Conservation (phyloP, 2,888 invertebrate genomes). For the Atherix ibis region DNA sequence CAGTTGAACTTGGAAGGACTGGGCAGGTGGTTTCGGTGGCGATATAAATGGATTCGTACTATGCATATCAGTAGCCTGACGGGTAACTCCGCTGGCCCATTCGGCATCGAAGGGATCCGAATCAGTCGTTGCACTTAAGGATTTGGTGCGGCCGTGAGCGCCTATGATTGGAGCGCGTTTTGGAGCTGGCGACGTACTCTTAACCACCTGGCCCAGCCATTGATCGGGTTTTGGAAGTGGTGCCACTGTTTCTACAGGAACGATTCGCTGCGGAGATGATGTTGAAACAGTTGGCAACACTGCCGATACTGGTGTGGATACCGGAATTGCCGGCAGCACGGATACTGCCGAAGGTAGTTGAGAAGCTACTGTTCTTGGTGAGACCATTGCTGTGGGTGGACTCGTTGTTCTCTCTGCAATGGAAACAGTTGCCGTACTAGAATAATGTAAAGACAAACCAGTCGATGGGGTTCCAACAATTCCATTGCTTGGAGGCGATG, state of each 20-base stretch:
- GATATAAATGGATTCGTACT: slow-evolving; percentile 34
- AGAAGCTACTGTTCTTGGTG: slow-evolving; percentile 44
- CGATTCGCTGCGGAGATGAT: slow-evolving; percentile 16
- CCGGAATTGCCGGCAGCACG: slow-evolving; percentile 25
- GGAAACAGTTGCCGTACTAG: slow-evolving; percentile 14
- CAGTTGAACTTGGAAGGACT: slow-evolving; percentile 34
- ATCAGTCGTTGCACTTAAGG: slow-evolving; percentile 36
- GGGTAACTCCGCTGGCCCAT: slow-evolving; percentile 54
- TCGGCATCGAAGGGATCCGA: slow-evolving; percentile 71
- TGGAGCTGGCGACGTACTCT: slow-evolving; percentile 38
- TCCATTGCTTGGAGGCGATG: slow-evolving; percentile 5
- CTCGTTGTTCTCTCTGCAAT: slow-evolving; percentile 10
- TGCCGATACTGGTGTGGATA: slow-evolving; percentile 43
- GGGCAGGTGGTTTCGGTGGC: slow-evolving; percentile 32
- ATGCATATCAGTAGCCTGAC: slow-evolving; percentile 28
- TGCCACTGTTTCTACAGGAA: slow-evolving; percentile 29
- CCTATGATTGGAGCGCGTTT: slow-evolving; percentile 39
- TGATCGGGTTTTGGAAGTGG: slow-evolving; percentile 65
- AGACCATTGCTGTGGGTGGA: slow-evolving; percentile 30
- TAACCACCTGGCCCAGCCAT: slow-evolving; percentile 62
- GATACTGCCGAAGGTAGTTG: slow-evolving; percentile 46
- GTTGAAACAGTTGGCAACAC: slow-evolving; percentile 16
- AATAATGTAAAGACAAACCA: slow-evolving; percentile 8
- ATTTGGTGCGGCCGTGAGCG: slow-evolving; percentile 41
- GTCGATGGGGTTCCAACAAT: slow-evolving; percentile 5